These are phyloP conservation scores for Hyperopisus bebe DNA, from an alignment of 2,113 vertebrate genomes.

Conservation along the genomic window DNA sequence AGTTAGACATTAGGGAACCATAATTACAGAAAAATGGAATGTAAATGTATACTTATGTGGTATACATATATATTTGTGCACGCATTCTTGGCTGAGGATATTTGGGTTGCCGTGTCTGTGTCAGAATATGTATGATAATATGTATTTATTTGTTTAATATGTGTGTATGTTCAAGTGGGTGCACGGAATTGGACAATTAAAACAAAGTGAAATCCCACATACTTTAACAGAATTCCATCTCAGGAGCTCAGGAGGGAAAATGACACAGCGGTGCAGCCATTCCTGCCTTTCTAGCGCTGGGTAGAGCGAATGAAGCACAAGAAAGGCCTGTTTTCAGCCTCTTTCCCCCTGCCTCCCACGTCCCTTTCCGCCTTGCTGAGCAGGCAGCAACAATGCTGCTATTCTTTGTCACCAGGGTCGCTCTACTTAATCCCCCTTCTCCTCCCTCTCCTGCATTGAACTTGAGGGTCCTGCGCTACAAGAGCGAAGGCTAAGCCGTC, in stretches of 20 bases:
- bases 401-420: slow-evolving; percentile 43
- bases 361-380: slow-evolving; percentile 49
- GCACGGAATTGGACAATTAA: not conserved
- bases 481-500: slow-evolving; percentile 2
- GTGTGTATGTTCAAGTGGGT: not conserved
- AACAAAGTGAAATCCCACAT: not conserved
- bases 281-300: slow-evolving; percentile 11
- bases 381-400: slow-evolving; percentile 47
- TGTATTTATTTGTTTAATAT: slow-evolving; percentile 1
- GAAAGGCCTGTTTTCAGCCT: slow-evolving; percentile 30
- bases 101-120: slow-evolving; percentile 17
- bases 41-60: not conserved
- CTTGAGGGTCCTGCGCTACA: slow-evolving; percentile 37
- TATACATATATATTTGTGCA: slow-evolving; percentile 9
- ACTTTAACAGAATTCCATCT: not conserved
- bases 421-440: slow-evolving; percentile 45
- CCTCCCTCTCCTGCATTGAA: slow-evolving; percentile 38
- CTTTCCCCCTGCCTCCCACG: slow-evolving; percentile 33
- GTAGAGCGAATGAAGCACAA: slow-evolving; percentile 26
- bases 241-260: not conserved
- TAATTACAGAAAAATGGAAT: not conserved
- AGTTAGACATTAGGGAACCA: not conserved
- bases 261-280: not conserved
- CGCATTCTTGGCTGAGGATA: not conserved
- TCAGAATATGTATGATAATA: not conserved